A percentile compares a stretch with the other conserved stretches of the same genome.
Conservation (phyloP, 2,113 vertebrate species). For the Eulacestoma nigropectus region DNA sequence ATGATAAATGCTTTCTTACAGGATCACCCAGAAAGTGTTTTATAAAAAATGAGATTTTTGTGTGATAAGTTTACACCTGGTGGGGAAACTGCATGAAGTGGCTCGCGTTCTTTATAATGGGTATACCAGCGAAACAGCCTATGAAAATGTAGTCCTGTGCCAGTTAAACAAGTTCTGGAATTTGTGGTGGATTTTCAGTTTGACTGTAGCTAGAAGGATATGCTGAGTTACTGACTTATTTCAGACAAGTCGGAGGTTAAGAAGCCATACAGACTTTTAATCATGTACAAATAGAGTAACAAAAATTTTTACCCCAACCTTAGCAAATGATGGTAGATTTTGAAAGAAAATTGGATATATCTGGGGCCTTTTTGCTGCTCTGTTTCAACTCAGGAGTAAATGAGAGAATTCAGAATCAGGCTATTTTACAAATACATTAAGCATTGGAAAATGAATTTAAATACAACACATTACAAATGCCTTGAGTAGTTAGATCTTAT, state of each 20-base stretch:
- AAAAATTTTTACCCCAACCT: not conserved
- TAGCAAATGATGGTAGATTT: not conserved
- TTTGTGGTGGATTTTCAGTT: not conserved
- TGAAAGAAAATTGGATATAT: not conserved
- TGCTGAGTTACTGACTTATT: not conserved
- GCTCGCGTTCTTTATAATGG: rapidly evolving
- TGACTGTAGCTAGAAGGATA: not conserved
- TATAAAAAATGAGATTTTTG: not conserved
- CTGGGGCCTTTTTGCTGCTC: not conserved
- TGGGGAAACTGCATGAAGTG: not conserved
- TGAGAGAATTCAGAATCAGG: not conserved
- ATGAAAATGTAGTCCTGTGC: not conserved
- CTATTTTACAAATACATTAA: not conserved
- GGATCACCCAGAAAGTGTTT: conserved; percentile 71
- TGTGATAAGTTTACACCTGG: not conserved
- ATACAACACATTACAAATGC: not conserved
- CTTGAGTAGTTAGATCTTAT: not conserved
- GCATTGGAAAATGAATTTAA: not conserved
- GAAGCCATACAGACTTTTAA: not conserved
- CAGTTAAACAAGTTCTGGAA: not conserved
- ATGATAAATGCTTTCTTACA: conserved; percentile 60
- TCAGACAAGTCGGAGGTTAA: not conserved
- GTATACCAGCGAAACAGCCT: not conserved
- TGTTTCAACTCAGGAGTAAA: not conserved
- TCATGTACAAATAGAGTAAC: not conserved